Percentiles rank a stretch among this genome's conserved stretches.
phyloP scores from a whole-genome alignment of 1,140 invertebrate species.

The Drosophila bifasciata region DNA sequence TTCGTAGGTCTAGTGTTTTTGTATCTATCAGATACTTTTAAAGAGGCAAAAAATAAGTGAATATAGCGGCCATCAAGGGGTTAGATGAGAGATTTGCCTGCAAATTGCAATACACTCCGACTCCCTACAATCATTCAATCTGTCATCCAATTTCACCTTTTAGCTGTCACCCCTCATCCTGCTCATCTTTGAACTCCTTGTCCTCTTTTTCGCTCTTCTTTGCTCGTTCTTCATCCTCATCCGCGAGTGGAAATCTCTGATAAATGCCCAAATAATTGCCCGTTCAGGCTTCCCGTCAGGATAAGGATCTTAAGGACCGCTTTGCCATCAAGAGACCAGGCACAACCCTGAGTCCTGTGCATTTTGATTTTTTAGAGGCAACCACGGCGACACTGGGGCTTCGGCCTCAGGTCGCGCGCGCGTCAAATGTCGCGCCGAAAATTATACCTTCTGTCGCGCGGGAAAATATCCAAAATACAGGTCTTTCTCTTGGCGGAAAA shows the following conservation, averaged over 20 bases:
- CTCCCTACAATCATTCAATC: too few species aligned
- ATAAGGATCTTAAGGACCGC: conserved; percentile 41
- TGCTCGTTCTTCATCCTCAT: neutral
- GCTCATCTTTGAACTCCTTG: too few species aligned
- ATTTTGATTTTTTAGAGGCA: conserved; percentile 14
- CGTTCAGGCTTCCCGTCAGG: conserved; percentile 33
- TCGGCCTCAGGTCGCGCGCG: conserved; percentile 42
- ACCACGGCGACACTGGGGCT: too few species aligned
- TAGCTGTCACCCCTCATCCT: too few species aligned
- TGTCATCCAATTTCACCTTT: too few species aligned
- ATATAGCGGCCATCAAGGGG: too few species aligned
- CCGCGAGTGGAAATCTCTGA: conserved; percentile 31
- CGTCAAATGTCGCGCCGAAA: conserved; percentile 82
- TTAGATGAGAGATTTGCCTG: too few species aligned
- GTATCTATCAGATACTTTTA: too few species aligned
- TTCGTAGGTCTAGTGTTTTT: too few species aligned
- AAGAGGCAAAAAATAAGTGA: too few species aligned
- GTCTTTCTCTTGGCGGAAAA: conserved; percentile 38
- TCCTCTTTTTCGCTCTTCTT: too few species aligned
- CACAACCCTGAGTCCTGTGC: conserved; percentile 35
- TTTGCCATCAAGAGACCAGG: conserved; percentile 9
- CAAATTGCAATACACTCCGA: too few species aligned
- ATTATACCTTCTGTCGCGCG: conserved; percentile 63
- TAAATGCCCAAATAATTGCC: conserved; percentile 54
- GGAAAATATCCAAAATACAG: conserved; percentile 59